Evolutionary conservation across 2,797 vertebrate genomes (phyloP).

Genomic region (Tolypeutes matacus): DNA sequence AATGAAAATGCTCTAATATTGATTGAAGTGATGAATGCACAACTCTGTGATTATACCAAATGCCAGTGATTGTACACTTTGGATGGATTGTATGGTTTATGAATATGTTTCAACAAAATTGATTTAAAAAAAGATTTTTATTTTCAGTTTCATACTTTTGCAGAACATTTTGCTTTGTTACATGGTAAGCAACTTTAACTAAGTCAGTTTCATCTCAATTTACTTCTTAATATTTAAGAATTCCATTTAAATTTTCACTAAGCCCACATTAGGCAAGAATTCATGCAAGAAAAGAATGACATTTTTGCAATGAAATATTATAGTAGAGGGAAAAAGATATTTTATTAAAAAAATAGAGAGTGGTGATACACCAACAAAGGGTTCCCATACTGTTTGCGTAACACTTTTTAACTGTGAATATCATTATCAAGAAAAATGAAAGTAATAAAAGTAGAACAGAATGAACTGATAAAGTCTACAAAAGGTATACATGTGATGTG

Average conservation of each 20-base stretch:
- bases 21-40: too few relatives aligned
- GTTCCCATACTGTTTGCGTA: background rate
- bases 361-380: background rate
- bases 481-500: background rate
- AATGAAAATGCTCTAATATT: too few relatives aligned
- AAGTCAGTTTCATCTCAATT: background rate
- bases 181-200: background rate
- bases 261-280: background rate
- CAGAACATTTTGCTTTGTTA: background rate
- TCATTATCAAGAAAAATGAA: background rate
- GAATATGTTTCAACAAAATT: too few relatives aligned
- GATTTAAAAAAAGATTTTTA: background rate
- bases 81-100: too few relatives aligned
- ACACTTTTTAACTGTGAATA: background rate
- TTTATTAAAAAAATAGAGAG: background rate
- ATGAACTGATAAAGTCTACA: background rate
- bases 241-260: conserved; percentile 20
- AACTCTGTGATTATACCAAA: too few relatives aligned
- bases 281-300: background rate
- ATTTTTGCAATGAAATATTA: conserved; percentile 32
- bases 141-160: background rate
- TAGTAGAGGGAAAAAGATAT: background rate
- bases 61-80: too few relatives aligned
- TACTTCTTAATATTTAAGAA: conserved; percentile 39
- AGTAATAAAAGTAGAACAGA: background rate